Conservation (phyloP, 64 coral and sea anemone species). For the Actinia equina region DNA sequence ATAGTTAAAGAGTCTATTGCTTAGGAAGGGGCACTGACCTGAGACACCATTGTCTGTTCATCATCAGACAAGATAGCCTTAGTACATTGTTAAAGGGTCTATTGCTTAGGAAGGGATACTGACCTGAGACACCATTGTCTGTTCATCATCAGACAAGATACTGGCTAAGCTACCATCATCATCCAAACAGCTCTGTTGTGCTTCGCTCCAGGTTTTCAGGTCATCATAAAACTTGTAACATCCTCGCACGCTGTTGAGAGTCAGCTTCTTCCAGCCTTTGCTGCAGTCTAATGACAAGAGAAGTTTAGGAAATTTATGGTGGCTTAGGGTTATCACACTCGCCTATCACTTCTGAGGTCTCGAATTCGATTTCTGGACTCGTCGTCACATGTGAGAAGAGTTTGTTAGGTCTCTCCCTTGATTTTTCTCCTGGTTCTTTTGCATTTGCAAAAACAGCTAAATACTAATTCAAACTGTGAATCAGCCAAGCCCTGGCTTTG, state of each 20-base stretch:
- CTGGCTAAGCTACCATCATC: slow-evolving; percentile 76
- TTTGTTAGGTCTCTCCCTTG: no score
- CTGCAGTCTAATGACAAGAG: slow-evolving; percentile 47
- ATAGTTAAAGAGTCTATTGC: not conserved
- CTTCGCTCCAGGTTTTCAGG: slow-evolving; percentile 74
- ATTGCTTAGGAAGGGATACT: not conserved
- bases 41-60: slow-evolving; percentile 95
- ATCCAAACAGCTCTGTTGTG: slow-evolving; percentile 57
- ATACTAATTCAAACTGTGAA: no score
- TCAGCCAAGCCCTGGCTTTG: no score
- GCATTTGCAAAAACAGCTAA: no score
- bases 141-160: slow-evolving; percentile 92
- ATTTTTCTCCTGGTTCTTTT: no score
- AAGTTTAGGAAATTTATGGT: no score
- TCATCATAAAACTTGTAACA: slow-evolving; percentile 84
- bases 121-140: slow-evolving; percentile 97
- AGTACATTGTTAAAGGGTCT: slow-evolving; percentile 27
- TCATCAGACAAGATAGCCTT: slow-evolving; percentile 87
- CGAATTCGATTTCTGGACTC: no score
- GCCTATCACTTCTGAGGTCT: no score
- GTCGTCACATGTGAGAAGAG: no score
- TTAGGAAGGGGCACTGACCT: slow-evolving; percentile 24
- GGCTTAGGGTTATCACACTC: no score
- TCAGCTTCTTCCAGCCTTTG: slow-evolving; percentile 80
- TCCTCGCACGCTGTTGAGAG: slow-evolving; percentile 73